Evolutionary conservation across 1,140 invertebrate species (phyloP).

Genomic region (Aphaenogaster rudis): DNA sequence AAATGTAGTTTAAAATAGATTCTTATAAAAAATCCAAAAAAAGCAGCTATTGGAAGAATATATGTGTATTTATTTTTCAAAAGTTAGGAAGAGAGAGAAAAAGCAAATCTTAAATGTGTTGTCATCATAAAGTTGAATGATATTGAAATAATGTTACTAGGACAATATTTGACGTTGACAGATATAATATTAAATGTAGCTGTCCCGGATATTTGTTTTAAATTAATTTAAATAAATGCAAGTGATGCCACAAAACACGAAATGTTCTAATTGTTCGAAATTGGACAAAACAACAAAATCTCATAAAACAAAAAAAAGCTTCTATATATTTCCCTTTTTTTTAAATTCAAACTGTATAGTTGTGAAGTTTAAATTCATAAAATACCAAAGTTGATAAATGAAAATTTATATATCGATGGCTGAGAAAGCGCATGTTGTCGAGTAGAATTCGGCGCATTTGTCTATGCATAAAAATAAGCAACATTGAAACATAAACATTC

Average conservation of each 20-base stretch:
- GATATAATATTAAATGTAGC: not conserved
- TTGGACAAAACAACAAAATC: not conserved
- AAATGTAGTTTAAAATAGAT: not conserved
- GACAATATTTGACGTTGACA: not conserved
- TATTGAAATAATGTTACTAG: not conserved
- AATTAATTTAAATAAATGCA: conserved; percentile 9
- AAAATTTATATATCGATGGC: not conserved
- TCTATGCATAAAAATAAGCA: not conserved
- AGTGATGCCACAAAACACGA: not conserved
- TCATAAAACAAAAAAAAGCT: too few relatives aligned
- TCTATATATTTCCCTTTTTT: not conserved
- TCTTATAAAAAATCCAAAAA: not conserved
- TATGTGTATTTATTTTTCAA: not conserved
- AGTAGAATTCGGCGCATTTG: conserved; percentile 10
- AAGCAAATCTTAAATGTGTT: not conserved
- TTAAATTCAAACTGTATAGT: not conserved
- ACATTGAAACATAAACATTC: conserved; percentile 12
- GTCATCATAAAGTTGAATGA: not conserved
- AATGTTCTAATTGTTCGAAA: not conserved
- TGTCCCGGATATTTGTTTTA: not conserved
- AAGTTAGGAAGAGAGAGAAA: not conserved
- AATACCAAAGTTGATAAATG: not conserved
- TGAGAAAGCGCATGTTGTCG: not conserved
- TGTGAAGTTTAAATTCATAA: conserved; percentile 17
- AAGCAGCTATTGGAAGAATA: not conserved